phyloP scores from a whole-genome alignment of 2,113 vertebrate species.

The Hiodon tergisus region DNA sequence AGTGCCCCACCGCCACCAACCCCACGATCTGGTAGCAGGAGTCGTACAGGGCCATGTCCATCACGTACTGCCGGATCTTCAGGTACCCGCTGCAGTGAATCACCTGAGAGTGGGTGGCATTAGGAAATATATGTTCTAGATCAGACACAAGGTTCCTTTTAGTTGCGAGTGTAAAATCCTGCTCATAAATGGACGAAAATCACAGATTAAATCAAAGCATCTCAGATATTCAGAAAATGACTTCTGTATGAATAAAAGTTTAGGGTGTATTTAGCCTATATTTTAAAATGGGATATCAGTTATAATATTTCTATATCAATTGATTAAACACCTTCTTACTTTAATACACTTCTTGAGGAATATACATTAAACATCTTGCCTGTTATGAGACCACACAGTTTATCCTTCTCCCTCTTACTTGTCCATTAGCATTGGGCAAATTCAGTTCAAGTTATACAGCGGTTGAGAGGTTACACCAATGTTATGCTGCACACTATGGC shows the following conservation, averaged over 20 bases:
- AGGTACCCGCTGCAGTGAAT: slow-evolving; percentile 94
- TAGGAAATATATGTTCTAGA: background rate
- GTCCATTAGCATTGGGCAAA: no score
- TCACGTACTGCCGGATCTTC: slow-evolving; percentile 83
- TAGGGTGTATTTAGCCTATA: no score
- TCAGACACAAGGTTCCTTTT: background rate
- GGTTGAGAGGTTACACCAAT: no score
- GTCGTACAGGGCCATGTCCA: slow-evolving; percentile 81
- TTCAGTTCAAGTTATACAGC: no score
- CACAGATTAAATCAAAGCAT: background rate
- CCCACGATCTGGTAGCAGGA: slow-evolving; percentile 87
- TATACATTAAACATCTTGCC: no score
- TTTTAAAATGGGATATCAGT: no score
- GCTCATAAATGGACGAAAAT: background rate
- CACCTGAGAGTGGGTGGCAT: slow-evolving; percentile 58
- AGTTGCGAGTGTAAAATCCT: background rate
- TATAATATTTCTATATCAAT: no score
- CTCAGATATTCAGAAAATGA: background rate
- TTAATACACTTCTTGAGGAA: no score
- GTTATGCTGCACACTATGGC: no score
- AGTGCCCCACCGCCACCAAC: slow-evolving; percentile 87
- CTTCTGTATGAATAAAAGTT: background rate
- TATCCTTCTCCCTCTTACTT: no score
- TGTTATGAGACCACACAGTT: no score
- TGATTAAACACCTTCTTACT: no score